Base-by-base conservation (phyloP, 2,797 vertebrate genomes). In the Danio tinwini region DNA sequence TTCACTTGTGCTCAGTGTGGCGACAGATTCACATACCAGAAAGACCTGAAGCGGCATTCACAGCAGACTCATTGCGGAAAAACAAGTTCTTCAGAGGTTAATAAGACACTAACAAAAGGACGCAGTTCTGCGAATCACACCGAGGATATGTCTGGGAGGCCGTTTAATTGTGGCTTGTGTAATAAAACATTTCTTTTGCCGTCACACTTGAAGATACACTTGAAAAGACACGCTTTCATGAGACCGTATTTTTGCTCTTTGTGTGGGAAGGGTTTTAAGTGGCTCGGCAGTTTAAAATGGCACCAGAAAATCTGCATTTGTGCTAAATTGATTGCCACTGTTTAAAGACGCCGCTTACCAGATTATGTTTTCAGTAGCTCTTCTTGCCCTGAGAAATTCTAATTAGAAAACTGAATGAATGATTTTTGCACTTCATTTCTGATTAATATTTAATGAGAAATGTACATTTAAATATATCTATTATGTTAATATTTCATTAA, bases 211-310 rank as follows among this genome's bases (percentile, higher is more conserved):
- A 17, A 37, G 45, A 61, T 49, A 13, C 71, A 74, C 44, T 29
- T 74, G 71, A 61, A 61, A 61, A 39, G 9, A 12, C 71, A 74
- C 12, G 39, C 12, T 21, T 45, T n/a, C n/a, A 4, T 49, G 56
- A 61, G 53, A 49, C 55, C 71, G 6, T 47, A 61, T 47, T 59
- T 61, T 47, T 74, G 71, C 37, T 59, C 44, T 39, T 74, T 74
- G 71, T 61, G 71, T 61, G 71, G 55, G 5, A 74, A 74, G 14
- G 44, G 42, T 74, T 74, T 74, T n/a, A 74, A 74, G 37, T 74
- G 55, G 55, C 55, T 74, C 6, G n/a, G 21, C 6, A 47, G 56
- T 49, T 61, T 74, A 45, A 61, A 74, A 39, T 47, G 42, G 19
- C 71, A 74, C 42, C 71, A 74, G 14, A 74, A 61, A 37, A 74